Conservation (phyloP, 1,140 invertebrate species). For the Danaus plexippus region DNA sequence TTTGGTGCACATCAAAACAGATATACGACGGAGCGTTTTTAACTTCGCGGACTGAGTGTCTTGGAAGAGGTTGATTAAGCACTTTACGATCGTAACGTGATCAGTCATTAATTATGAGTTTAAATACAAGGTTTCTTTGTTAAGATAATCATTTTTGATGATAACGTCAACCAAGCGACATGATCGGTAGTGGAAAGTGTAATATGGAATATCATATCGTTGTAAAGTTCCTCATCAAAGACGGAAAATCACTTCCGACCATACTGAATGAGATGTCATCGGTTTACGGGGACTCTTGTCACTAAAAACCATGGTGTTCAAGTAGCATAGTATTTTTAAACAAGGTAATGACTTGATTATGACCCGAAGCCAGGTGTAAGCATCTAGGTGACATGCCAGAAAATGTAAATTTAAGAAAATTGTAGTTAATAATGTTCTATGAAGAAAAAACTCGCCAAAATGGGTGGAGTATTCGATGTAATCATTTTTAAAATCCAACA, state of each 20-base stretch:
- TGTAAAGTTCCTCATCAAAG: slow-evolving; percentile 6
- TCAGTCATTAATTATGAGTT: background rate
- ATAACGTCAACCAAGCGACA: slow-evolving; percentile 2
- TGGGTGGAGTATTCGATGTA: slow-evolving; percentile 4
- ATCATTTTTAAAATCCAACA: slow-evolving; percentile 5
- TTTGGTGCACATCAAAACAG: too few relatives aligned
- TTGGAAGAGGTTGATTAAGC: too few relatives aligned
- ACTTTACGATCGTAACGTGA: background rate
- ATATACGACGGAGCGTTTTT: too few relatives aligned
- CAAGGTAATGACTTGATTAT: slow-evolving; percentile 18
- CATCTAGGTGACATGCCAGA: background rate
- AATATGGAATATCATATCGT: slow-evolving; percentile 7
- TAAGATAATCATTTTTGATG: slow-evolving; percentile 3
- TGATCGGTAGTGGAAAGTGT: background rate
- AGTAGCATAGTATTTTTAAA: slow-evolving; percentile 19
- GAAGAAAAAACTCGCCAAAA: background rate
- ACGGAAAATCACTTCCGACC: slow-evolving; percentile 8
- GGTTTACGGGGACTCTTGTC: slow-evolving; percentile 14
- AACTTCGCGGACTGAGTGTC: too few relatives aligned
- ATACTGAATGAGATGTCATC: slow-evolving; percentile 3
- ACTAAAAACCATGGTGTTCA: slow-evolving; percentile 15
- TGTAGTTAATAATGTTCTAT: too few relatives aligned
- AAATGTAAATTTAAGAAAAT: too few relatives aligned
- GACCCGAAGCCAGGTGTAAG: slow-evolving; percentile 5
- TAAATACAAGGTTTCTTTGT: too few relatives aligned